Percentiles rank a stretch among this genome's conserved stretches.
Evolutionary conservation across 2,113 vertebrate species (phyloP).

Genomic region (Cettia cetti): DNA sequence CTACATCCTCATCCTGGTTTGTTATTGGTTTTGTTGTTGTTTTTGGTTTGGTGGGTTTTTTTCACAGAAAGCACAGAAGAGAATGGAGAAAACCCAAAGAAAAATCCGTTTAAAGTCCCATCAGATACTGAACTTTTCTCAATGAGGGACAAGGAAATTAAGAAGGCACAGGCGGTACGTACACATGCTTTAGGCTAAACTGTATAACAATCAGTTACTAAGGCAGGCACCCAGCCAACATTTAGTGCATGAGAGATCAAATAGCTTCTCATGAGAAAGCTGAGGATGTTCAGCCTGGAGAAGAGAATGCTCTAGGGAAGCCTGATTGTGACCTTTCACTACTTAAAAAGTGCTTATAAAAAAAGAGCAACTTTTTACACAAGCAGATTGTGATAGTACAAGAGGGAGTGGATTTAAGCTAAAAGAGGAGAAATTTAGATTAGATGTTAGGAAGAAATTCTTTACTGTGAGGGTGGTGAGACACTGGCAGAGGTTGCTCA

Average conservation of each 20-base stretch:
- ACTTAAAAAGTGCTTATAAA: neutral
- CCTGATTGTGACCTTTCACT: neutral
- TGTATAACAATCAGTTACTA: neutral
- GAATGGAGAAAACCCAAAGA: neutral
- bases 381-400: neutral
- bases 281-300: neutral
- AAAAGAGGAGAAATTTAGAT: neutral
- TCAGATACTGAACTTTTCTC: slow-evolving; percentile 65
- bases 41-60: too few species aligned
- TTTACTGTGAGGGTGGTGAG: neutral
- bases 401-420: neutral
- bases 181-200: neutral
- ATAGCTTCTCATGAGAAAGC: neutral
- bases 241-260: neutral
- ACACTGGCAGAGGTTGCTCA: neutral
- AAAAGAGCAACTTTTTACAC: neutral
- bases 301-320: neutral
- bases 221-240: neutral
- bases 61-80: neutral
- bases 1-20: neutral
- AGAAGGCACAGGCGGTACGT: slow-evolving; percentile 60
- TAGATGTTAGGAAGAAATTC: neutral
- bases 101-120: slow-evolving; percentile 70
- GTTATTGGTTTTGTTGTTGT: neutral
- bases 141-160: slow-evolving; percentile 63